These are phyloP conservation scores for Fundulus diaphanus DNA, from an alignment of 2,797 vertebrate species.

Conservation along the genomic window DNA sequence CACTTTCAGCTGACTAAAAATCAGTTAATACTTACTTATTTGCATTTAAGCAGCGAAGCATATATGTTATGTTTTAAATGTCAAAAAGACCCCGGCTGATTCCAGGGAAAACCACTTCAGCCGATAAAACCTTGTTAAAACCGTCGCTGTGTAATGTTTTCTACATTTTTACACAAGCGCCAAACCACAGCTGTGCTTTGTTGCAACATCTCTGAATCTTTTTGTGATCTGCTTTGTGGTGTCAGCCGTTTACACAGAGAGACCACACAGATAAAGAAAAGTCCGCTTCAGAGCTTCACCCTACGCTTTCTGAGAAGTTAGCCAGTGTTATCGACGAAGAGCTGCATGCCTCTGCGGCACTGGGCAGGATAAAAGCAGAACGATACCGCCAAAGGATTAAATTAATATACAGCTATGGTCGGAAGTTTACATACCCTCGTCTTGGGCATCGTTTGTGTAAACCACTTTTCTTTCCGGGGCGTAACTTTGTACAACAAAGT, in stretches of 20 bases:
- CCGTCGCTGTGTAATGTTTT: neutral
- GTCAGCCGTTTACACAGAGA: neutral
- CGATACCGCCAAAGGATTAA: neutral
- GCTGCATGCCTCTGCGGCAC: no score
- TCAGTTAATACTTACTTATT: neutral
- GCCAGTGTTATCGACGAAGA: neutral
- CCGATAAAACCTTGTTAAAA: neutral
- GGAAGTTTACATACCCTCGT: no score
- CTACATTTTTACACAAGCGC: neutral
- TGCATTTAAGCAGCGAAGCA: neutral
- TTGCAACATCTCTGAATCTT: neutral
- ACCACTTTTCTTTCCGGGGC: no score
- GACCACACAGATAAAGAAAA: neutral
- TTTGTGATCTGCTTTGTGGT: constrained; percentile 4
- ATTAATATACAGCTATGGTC: no score
- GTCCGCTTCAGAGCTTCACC: constrained; percentile 11
- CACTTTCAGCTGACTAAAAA: neutral
- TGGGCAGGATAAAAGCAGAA: neutral
- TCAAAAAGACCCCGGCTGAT: no score
- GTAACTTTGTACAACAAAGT: no score
- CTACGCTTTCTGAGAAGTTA: constrained; percentile 8
- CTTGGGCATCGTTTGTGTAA: no score
- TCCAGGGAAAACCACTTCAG: neutral
- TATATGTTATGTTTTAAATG: no score
- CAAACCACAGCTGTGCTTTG: constrained; percentile 5